Evolutionary conservation across 2,797 vertebrate genomes (phyloP).

Genomic region (Streptopelia turtur): DNA sequence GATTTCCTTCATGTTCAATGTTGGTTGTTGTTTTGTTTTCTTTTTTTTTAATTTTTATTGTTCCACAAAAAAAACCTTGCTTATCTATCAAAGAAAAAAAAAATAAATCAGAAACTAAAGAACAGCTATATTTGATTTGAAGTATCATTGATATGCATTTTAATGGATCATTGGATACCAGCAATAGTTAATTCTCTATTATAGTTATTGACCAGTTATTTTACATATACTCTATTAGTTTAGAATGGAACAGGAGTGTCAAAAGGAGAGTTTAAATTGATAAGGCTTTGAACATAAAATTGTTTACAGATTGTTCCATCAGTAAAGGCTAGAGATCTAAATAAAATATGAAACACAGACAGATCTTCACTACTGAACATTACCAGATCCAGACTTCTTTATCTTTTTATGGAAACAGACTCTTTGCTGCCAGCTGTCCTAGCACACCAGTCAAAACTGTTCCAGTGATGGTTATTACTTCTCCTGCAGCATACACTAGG

Average conservation of each 20-base stretch:
- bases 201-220: background rate
- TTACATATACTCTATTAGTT: background rate
- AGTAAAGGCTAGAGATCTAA: background rate
- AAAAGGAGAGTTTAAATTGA: background rate
- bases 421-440: background rate
- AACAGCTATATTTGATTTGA: background rate
- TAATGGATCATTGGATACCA: background rate
- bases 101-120: background rate
- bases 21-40: too few species aligned
- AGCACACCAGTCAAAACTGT: background rate
- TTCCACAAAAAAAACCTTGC: fast-evolving
- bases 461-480: background rate
- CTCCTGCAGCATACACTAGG: background rate
- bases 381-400: background rate
- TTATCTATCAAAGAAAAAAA: background rate
- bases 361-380: background rate
- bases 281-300: background rate
- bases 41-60: background rate
- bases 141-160: background rate
- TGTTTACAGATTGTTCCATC: background rate
- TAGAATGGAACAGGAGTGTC: background rate
- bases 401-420: background rate
- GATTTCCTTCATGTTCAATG: background rate
- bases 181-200: background rate
- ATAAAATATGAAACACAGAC: background rate